Base-by-base conservation (phyloP, 2,888 invertebrate species). In the Aspidapion aeneum region DNA sequence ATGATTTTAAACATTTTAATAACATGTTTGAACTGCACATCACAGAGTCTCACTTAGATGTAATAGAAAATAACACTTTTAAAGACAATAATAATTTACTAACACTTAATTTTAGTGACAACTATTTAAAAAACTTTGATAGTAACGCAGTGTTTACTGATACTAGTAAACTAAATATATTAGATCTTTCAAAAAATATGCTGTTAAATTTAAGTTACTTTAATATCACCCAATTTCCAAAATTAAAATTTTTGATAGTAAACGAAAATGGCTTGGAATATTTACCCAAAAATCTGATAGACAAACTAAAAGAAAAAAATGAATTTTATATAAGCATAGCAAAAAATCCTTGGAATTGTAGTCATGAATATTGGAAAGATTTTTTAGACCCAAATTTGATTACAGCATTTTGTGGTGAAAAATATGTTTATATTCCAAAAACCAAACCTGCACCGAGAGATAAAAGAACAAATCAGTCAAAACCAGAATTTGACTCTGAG, bases 341-440 rank as follows among this genome's bases (percentile, higher is more conserved):
- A 48, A 68, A 70, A n/a, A 73, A 73, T 58, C 70, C 69, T 2
- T 72, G 71, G 71, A 61, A 72, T 55, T 72, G 71, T 51, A 49
- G 50, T 5, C 60, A 67, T 62, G 55, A 62, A 5, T 19, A 56
- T 7, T 71, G 71, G 71, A 57, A 54, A 12, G 60, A 66, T 3
- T 21, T 57, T 35, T 55, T 70, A 21, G 64, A 60, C 2, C 35
- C 51, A 7, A 61, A 16, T 16, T 51, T 69, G 17, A 49, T 57
- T 5, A 50, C 62, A 1, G 65, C 66, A 5, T 69, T 70, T 63
- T 70, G 70, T 21, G 18, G 20, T 0, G 58, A 64, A n/a, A 61
- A 52, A 52, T 35, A 7, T 35, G 19, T 19, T 5, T 52, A 52
- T 52, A n/a, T 52, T 52, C 52, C 52, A n/a, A 52, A 52, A 19